Percentiles rank a stretch among this genome's conserved stretches.
Evolutionary conservation across 2,888 invertebrate genomes (phyloP).

Genomic region (Rotaria magnacalcarata): DNA sequence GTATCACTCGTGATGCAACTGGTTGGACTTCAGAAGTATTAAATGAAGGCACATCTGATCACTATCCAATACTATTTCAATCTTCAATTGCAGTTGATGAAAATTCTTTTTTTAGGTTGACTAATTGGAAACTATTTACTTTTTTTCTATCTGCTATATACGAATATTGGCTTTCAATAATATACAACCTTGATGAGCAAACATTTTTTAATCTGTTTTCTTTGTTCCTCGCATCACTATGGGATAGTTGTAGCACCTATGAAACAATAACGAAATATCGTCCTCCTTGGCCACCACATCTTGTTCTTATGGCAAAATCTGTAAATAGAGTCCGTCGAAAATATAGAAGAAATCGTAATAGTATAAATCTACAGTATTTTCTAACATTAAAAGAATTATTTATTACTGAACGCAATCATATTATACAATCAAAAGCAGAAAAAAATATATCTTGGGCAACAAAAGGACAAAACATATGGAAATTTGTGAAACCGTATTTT

Average conservation of each 20-base stretch:
- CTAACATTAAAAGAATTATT: neutral
- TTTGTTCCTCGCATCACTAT: neutral
- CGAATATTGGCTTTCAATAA: neutral
- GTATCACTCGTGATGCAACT: neutral
- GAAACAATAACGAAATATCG: neutral
- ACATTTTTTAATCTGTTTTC: neutral
- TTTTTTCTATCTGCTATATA: neutral
- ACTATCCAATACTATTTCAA: neutral
- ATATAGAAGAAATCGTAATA: neutral
- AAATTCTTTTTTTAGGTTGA: neutral
- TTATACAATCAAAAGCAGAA: neutral
- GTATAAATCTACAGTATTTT: neutral
- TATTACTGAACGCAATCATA: neutral
- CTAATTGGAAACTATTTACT: neutral
- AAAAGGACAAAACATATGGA: neutral
- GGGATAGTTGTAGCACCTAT: neutral
- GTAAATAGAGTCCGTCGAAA: neutral
- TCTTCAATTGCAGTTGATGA: neutral
- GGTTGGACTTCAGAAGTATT: neutral
- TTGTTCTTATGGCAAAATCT: neutral
- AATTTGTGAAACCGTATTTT: neutral
- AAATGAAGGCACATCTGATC: neutral
- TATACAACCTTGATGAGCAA: neutral
- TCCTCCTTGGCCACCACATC: neutral
- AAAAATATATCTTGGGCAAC: neutral